Evolutionary conservation across 1,140 invertebrate species (phyloP).

Genomic region (Heterodera carotae): DNA sequence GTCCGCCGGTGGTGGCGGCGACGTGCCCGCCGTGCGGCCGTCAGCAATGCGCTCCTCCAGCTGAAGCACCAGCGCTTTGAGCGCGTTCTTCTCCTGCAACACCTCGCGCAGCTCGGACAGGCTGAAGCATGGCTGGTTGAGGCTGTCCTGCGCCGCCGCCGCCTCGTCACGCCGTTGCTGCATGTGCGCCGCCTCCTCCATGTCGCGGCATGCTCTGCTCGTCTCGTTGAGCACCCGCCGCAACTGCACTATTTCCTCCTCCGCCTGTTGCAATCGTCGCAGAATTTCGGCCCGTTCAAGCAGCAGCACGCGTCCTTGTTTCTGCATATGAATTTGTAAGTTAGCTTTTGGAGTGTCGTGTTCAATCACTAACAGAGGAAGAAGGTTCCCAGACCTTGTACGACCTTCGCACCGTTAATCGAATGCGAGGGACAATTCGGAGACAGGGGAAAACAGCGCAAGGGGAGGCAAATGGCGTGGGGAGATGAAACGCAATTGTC

Average conservation of each 20-base stretch:
- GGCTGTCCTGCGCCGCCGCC: slow-evolving; percentile 22
- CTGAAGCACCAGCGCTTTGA: slow-evolving; percentile 81
- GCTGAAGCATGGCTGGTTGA: slow-evolving; percentile 77
- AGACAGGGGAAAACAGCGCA: too few species aligned
- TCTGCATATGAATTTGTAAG: neutral
- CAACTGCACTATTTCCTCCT: slow-evolving; percentile 56
- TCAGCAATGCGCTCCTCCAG: slow-evolving; percentile 82
- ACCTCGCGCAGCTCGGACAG: slow-evolving; percentile 84
- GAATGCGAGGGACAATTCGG: too few species aligned
- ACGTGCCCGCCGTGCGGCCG: neutral
- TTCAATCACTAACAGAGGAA: too few species aligned
- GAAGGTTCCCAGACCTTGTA: too few species aligned
- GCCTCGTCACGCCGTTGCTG: slow-evolving; percentile 49
- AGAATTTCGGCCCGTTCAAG: slow-evolving; percentile 45
- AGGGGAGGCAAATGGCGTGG: too few species aligned
- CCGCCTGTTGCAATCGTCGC: slow-evolving; percentile 36
- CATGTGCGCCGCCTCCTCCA: slow-evolving; percentile 51
- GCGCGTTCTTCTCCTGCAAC: slow-evolving; percentile 80
- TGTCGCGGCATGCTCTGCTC: slow-evolving; percentile 58
- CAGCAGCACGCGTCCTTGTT: slow-evolving; percentile 44
- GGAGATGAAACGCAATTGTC: too few species aligned
- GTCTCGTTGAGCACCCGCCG: slow-evolving; percentile 55
- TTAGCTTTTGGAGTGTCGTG: too few species aligned
- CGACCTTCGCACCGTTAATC: too few species aligned
- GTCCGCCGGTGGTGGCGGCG: neutral